Evolutionary conservation across 30 jellyfish, hydroid and myxozoan species (phyloP), one percentile per base, ranked within the genome.

Genomic region (Aurelia sp.): DNA sequence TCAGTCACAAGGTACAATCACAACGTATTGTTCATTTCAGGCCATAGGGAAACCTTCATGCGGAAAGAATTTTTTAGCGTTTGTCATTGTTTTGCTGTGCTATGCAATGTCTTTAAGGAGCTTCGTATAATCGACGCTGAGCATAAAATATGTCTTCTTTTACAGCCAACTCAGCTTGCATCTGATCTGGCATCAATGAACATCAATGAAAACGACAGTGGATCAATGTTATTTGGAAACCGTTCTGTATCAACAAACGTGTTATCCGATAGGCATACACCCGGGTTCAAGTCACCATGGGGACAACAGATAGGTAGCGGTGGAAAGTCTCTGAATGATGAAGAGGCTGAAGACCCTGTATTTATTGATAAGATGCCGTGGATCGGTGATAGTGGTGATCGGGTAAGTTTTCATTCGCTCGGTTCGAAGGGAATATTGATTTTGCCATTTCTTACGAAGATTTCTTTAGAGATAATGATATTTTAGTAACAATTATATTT

Each of bases 201-300:
- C 40, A 70, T 84, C 16, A 59, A 67, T 44, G 93, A 84, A 62
- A 72, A 47, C 40, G 93, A 84, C 52, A 67, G 75, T 16, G 76
- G 93, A 9, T 47, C 86, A 8, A 57, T 84, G 47, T 35, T 84
- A 74, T 84, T 84, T 63, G 93, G 93, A 30, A 84, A 84, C 58
- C 93, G 93, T 15, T 84, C 93, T 8, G 93, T 84, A 57, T 84
- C 93, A 15, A 48, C 93, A 3, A 84, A 84, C 59, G 59, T 84
- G 62, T 74, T 84, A n/a, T 84, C 93, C 15, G 93, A 84, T 11
- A 47, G 82, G 66, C 87, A 84, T 16, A 84, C 93, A 35, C 93
- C 93, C 55, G 93, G 93, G 22, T 84, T 84, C 71, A 84, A 84
- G 69, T 84, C 93, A 33, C 93, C 93, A 21, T 84, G 93, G 93